Evolutionary conservation across 2,113 vertebrate species (phyloP), one percentile per base, ranked within the genome.

Genomic region (Sapayoa aenigma): DNA sequence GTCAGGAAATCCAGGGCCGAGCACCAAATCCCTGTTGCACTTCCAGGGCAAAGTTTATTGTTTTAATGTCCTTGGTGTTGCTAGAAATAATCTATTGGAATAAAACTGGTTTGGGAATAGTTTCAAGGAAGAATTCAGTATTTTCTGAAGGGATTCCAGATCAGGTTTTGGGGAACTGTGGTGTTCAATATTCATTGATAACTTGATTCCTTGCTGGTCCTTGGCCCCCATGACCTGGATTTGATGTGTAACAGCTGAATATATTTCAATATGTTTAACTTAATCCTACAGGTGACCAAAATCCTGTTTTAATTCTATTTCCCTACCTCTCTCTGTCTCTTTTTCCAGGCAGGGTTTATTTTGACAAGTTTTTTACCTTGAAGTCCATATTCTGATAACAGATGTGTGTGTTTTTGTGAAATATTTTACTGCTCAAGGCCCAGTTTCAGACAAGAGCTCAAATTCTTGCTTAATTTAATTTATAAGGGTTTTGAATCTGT

Each of bases 161-260:
- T 25, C 2, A 19, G 14, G 12, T 16, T 62, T 68, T 68, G 44
- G 24, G 35, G 5, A 44, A 20, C 53, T 42, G 46, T 1, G 4
- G 25, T 24, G 35, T 62, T 9, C 4, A 1, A 0, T 0, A 2
- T 19, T 35, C 7, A 2, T 7, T 25, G 28, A 28, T 8, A 28
- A 44, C 14, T 44, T 15, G 11, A 44, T 16, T 44, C 12, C 24
- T 67, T 59, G 44, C 50, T 66, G 31, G 11, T 30, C 55, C 37
- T 41, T 42, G 19, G 30, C 5, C 4, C 5, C 13, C 2, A 10
- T 16, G 39, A 41, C 12, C 8, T 44, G 42, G 42, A 44, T 44
- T 44, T 44, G 42, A 44, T 44, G 14, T 44, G 42, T 44, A 44
- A 44, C 42, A 44, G 42, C 42, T 44, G 42, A 44, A 15, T 44